Evolutionary conservation across 2,888 invertebrate genomes (phyloP), one percentile per base, ranked within the genome.

Genomic region (Euzetes globulus): DNA sequence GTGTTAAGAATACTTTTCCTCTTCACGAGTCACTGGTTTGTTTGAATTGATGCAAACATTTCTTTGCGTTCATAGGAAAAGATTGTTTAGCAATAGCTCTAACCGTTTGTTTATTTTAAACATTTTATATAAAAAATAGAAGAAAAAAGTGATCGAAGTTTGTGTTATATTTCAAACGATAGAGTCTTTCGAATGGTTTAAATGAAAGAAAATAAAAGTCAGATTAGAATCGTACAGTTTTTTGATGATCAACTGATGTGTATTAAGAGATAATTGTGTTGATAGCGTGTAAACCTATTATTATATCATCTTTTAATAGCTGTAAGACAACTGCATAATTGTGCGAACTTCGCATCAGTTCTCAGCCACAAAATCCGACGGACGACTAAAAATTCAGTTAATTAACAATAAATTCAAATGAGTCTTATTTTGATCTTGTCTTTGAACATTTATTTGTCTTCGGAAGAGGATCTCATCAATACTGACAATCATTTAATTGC

Each of bases 191-290:
- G 50, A 50, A 11, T 50, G n/a, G 41, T 41, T 41, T 41, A 13
- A 41, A 9, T 13, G 13, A 13, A 41, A 41, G 6, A 50, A 50
- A 50, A n/a, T 11, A 50, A 50, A 50, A 50, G 50, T 50, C 19
- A n/a, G 50, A 50, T 2, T 5, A n/a, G 5, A 50, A 19, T 19
- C 19, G 19, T 4, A 47, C n/a, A 50, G 50, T 9, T 6, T 50
- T 50, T n/a, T n/a, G n/a, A 9, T 9, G n/a, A 11, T 5, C n/a
- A 50, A 19, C n/a, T 50, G 19, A 5, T 50, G 9, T 2, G 19
- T 19, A 50, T 50, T 50, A 50, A 50, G 50, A 50, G 50, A 50
- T 50, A 50, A 50, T 50, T 50, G n/a, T 50, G 50, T 50, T 50
- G 50, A 50, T 50, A 50, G n/a, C 50, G n/a, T 19, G 50, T 50